phyloP scores from a whole-genome alignment of 1,140 invertebrate species.

The Euborellia annulipes region DNA sequence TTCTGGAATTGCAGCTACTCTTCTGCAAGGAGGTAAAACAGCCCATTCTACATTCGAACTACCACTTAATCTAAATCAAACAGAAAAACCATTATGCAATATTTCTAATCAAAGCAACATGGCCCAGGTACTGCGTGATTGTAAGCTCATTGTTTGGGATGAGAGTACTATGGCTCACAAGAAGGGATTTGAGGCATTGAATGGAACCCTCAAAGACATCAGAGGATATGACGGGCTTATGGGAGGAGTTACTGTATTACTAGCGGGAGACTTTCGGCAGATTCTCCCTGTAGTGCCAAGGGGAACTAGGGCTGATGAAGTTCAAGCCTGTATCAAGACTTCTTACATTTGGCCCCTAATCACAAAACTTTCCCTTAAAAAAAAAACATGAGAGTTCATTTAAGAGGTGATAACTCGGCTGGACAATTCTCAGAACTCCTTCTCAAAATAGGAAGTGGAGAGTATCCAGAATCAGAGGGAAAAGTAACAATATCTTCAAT shows the following conservation, averaged over 20 bases:
- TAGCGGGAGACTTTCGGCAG: conserved; percentile 33
- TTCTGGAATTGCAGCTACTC: too few species aligned
- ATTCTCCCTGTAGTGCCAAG: conserved; percentile 29
- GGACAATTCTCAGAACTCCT: too few species aligned
- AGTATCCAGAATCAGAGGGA: too few species aligned
- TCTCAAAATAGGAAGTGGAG: too few species aligned
- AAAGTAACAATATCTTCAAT: conserved; percentile 10
- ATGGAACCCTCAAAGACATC: conserved; percentile 16
- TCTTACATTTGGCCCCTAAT: conserved; percentile 17
- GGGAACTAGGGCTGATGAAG: conserved; percentile 28
- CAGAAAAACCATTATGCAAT: conserved; percentile 15
- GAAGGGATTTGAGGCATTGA: conserved; percentile 14
- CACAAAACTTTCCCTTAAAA: conserved; percentile 7
- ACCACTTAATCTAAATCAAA: too few species aligned
- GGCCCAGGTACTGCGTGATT: conserved; percentile 12
- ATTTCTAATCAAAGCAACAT: conserved; percentile 15
- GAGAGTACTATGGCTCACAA: conserved; percentile 21
- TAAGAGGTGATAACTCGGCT: too few species aligned
- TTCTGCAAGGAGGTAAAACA: too few species aligned
- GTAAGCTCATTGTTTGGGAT: conserved; percentile 16
- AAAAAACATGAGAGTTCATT: background rate
- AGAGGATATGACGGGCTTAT: conserved; percentile 12
- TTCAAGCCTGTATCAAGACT: conserved; percentile 23
- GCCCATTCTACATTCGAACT: too few species aligned
- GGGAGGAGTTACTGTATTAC: too few species aligned